These are phyloP conservation scores for Caenorhabditis becei DNA, from an alignment of 2,888 invertebrate species.

Conservation along the genomic window DNA sequence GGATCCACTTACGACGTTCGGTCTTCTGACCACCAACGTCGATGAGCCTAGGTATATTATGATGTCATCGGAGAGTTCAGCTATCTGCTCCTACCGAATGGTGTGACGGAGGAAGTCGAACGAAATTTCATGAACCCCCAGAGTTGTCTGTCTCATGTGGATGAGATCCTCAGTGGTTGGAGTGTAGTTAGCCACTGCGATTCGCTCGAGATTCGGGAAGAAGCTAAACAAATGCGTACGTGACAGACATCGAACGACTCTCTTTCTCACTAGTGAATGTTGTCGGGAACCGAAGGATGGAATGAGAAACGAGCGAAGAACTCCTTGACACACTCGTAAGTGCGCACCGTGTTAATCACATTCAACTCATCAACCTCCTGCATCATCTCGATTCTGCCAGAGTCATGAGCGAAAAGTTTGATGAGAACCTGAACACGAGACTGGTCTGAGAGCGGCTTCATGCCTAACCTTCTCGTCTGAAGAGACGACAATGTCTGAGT, in stretches of 20 bases:
- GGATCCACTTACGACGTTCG: slow-evolving; percentile 68
- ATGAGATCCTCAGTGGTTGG: slow-evolving; percentile 62
- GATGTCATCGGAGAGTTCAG: not conserved
- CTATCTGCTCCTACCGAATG: slow-evolving; percentile 46
- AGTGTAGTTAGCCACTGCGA: slow-evolving; percentile 46
- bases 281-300: slow-evolving; percentile 62
- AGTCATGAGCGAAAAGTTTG: slow-evolving; percentile 49
- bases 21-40: slow-evolving; percentile 69
- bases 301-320: slow-evolving; percentile 32
- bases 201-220: slow-evolving; percentile 51
- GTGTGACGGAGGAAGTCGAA: slow-evolving; percentile 59
- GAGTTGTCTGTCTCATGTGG: slow-evolving; percentile 61
- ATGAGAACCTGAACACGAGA: slow-evolving; percentile 26
- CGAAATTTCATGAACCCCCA: slow-evolving; percentile 65
- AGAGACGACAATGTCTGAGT: slow-evolving; percentile 22
- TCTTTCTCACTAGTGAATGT: slow-evolving; percentile 61
- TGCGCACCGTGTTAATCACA: slow-evolving; percentile 47
- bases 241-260: not conserved
- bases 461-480: slow-evolving; percentile 23
- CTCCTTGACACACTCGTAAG: slow-evolving; percentile 37
- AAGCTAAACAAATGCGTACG: slow-evolving; percentile 45
- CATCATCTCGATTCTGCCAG: slow-evolving; percentile 58
- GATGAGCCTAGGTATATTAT: slow-evolving; percentile 52
- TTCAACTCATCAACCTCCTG: slow-evolving; percentile 57
- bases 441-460: not conserved